Percentiles rank a stretch among this genome's conserved stretches.
These are phyloP conservation scores for Limonius californicus DNA, from an alignment of 1,140 invertebrate species.

Conservation along the genomic window DNA sequence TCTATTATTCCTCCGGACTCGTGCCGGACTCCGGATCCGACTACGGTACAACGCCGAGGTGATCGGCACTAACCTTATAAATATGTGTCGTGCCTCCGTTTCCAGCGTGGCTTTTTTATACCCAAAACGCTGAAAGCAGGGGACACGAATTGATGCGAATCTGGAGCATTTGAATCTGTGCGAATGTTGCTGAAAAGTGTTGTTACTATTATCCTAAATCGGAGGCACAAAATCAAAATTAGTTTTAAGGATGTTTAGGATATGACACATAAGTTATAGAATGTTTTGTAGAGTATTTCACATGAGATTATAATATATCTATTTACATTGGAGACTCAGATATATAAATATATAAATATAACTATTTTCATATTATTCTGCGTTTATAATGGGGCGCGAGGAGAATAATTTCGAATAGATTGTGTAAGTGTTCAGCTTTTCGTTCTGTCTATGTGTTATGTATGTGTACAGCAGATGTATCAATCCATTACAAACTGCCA, in stretches of 20 bases:
- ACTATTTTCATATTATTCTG: constrained; percentile 42
- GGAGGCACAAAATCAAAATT: constrained; percentile 46
- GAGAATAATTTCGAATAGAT: constrained; percentile 31
- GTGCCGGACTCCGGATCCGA: not conserved
- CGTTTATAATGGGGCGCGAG: constrained; percentile 31
- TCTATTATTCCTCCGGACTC: constrained; percentile 16
- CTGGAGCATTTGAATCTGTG: constrained; percentile 19
- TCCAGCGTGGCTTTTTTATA: not conserved
- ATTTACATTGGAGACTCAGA: constrained; percentile 43
- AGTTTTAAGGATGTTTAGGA: constrained; percentile 42
- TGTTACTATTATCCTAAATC: constrained; percentile 34
- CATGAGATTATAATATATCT: constrained; percentile 39
- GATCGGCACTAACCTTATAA: constrained; percentile 1
- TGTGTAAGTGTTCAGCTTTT: constrained; percentile 35
- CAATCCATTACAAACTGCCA: constrained; percentile 30
- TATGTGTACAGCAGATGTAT: constrained; percentile 31
- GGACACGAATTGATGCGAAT: constrained; percentile 1
- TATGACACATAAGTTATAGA: constrained; percentile 38
- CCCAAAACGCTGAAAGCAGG: not conserved
- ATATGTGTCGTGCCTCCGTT: not conserved
- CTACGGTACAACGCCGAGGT: constrained; percentile 9
- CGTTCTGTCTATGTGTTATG: constrained; percentile 35
- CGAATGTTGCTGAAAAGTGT: constrained; percentile 33
- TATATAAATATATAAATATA: constrained; percentile 38
- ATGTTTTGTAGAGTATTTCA: constrained; percentile 39